phyloP scores from a whole-genome alignment of 2,888 invertebrate species.

The Drosophila prostipennis region DNA sequence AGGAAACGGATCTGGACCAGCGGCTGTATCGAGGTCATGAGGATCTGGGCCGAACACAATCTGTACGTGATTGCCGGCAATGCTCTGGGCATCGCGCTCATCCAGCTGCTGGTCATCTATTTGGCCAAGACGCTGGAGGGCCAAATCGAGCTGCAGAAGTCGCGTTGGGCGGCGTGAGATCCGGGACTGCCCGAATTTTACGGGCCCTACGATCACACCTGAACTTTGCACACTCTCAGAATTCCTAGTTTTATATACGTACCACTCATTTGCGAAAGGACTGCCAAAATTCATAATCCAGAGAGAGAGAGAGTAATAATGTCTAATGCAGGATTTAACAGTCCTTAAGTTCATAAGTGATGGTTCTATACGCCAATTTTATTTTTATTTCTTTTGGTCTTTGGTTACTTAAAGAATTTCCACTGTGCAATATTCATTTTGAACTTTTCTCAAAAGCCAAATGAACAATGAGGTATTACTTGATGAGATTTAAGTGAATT shows the following conservation, averaged over 20 bases:
- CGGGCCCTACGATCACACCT: slow-evolving; percentile 23
- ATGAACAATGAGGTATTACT: slow-evolving; percentile 1
- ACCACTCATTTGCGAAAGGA: background rate
- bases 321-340: no score
- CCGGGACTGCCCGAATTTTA: slow-evolving; percentile 30
- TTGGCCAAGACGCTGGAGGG: slow-evolving; percentile 95
- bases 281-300: background rate
- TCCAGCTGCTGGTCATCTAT: slow-evolving; percentile 95
- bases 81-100: slow-evolving; percentile 92
- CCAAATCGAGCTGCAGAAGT: slow-evolving; percentile 95
- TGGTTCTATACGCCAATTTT: background rate
- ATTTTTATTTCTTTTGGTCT: background rate
- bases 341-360: background rate
- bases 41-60: slow-evolving; percentile 94
- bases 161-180: slow-evolving; percentile 87
- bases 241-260: background rate
- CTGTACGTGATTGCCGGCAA: slow-evolving; percentile 94
- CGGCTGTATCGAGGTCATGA: slow-evolving; percentile 95
- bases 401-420: background rate
- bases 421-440: slow-evolving; percentile 4
- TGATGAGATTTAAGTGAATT: background rate
- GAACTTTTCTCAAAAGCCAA: background rate
- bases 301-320: no score
- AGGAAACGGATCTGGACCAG: slow-evolving; percentile 96
- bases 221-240: background rate